Evolutionary conservation across 2,797 vertebrate species (phyloP).

Genomic region (Diplodus sargus): DNA sequence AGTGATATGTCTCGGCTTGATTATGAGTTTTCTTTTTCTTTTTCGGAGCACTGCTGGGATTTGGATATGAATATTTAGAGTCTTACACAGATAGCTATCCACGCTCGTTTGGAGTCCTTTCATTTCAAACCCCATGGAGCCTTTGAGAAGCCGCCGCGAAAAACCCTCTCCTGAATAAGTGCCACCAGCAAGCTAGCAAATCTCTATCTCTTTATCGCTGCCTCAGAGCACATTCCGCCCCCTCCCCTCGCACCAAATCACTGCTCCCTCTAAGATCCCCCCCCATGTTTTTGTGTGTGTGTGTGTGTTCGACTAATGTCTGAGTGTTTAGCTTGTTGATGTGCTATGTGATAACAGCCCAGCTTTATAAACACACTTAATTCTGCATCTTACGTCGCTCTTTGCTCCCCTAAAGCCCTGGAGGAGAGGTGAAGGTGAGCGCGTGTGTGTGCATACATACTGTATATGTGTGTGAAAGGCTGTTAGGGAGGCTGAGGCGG

Average conservation of each 20-base stretch:
- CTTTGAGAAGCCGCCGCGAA: slow-evolving; percentile 54
- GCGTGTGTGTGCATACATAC: not conserved
- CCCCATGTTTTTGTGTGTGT: not conserved
- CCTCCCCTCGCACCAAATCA: slow-evolving; percentile 9
- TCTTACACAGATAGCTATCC: slow-evolving; percentile 72
- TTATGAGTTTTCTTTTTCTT: slow-evolving; percentile 65
- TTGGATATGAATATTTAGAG: slow-evolving; percentile 73
- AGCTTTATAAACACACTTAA: slow-evolving; percentile 71
- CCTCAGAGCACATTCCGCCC: slow-evolving; percentile 38
- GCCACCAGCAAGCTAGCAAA: slow-evolving; percentile 65
- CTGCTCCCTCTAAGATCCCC: slow-evolving; percentile 22
- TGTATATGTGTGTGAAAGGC: not conserved
- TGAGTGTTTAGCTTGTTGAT: slow-evolving; percentile 62
- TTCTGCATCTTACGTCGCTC: slow-evolving; percentile 55
- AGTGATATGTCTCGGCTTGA: slow-evolving; percentile 69
- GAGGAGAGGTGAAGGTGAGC: slow-evolving; percentile 44
- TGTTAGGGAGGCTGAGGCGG: not conserved
- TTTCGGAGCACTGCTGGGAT: slow-evolving; percentile 68
- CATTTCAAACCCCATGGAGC: slow-evolving; percentile 65
- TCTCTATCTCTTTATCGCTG: slow-evolving; percentile 58
- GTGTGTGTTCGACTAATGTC: slow-evolving; percentile 51
- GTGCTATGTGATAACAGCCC: slow-evolving; percentile 59
- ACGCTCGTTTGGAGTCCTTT: slow-evolving; percentile 67
- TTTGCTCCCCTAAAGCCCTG: slow-evolving; percentile 49
- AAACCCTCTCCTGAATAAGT: slow-evolving; percentile 65